phyloP scores from a whole-genome alignment of 2,113 vertebrate genomes.

The Bufo gargarizans region DNA sequence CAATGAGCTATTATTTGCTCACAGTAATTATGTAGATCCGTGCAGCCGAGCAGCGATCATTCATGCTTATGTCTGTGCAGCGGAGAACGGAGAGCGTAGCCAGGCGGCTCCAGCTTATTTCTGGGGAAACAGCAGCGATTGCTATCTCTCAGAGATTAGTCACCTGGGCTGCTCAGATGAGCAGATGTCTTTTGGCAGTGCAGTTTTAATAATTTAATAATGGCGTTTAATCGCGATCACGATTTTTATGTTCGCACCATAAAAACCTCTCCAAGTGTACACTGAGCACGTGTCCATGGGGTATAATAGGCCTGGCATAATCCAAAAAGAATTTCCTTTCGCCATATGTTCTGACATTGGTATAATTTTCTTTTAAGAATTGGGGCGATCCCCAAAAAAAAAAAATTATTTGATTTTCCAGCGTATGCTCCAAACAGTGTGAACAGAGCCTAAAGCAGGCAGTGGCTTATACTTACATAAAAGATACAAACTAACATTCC shows the following conservation, averaged over 20 bases:
- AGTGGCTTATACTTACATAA: too few relatives aligned
- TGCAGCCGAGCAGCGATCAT: not conserved
- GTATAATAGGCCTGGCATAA: too few relatives aligned
- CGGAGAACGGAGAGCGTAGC: not conserved
- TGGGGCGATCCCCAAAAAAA: too few relatives aligned
- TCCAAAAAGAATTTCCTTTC: too few relatives aligned
- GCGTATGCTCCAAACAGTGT: too few relatives aligned
- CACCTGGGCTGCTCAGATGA: not conserved
- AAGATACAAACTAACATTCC: too few relatives aligned
- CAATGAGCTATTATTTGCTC: not conserved
- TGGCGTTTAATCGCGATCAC: not conserved
- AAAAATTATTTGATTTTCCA: not conserved
- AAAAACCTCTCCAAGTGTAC: too few relatives aligned
- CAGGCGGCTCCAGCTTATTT: not conserved
- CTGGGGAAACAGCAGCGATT: not conserved
- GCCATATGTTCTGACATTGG: too few relatives aligned
- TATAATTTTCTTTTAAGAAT: too few relatives aligned
- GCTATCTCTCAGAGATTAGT: not conserved
- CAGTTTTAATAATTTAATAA: not conserved
- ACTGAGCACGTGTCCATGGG: too few relatives aligned
- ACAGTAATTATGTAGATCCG: not conserved
- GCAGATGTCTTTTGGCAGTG: not conserved
- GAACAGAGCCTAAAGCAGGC: too few relatives aligned
- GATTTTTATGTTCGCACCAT: not conserved
- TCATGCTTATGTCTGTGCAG: not conserved